Evolutionary conservation across 1,140 invertebrate genomes (phyloP), one percentile per base, ranked within the genome.

Genomic region (Pachyrhynchus sulphureomaculatus): DNA sequence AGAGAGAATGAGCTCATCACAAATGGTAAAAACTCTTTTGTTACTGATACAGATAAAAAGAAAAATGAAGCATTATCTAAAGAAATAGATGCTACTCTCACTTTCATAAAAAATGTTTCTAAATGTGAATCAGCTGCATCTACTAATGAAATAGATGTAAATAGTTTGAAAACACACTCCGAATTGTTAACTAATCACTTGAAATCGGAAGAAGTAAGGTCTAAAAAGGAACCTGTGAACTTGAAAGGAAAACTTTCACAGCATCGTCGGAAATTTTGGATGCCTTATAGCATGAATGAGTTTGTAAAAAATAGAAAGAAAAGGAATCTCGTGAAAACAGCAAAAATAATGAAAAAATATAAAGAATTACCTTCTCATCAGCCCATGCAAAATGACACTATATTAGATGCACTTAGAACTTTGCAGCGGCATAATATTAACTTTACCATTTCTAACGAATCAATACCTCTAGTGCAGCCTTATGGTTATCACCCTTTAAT

Each of bases 371-470:
- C 3, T n/a, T 1, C 13, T 8, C 6, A 39, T 1, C 10, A 39
- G 6, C n/a, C 17, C 6, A 13, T 17, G 3, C 21, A 41, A 18
- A 21, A 60, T 10, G 52, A 56, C 26, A 42, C 39, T 33, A 53
- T 60, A 24, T 34, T 66, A 15, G 39, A 44, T 2, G 61, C 64
- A 36, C 48, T 68, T 18, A 18, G 51, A 44, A 45, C 51, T 12
- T 55, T 68, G 24, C 59, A 63, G 42, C 24, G 51, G 41, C 59
- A 62, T 9, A 68, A 66, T 17, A 68, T 68, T 15, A 63, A 57
- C 26, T 68, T 68, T 29, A 60, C 58, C n/a, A 66, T 68, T 42
- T 57, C 64, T 29, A 68, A 56, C 44, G 45, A 66, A 13, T 39
- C 52, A 8, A 42, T 37, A 18, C 55, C 33, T 15, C 20, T 20